Evolutionary conservation across 2,888 invertebrate species (phyloP).

Genomic region (Merodon equestris): DNA sequence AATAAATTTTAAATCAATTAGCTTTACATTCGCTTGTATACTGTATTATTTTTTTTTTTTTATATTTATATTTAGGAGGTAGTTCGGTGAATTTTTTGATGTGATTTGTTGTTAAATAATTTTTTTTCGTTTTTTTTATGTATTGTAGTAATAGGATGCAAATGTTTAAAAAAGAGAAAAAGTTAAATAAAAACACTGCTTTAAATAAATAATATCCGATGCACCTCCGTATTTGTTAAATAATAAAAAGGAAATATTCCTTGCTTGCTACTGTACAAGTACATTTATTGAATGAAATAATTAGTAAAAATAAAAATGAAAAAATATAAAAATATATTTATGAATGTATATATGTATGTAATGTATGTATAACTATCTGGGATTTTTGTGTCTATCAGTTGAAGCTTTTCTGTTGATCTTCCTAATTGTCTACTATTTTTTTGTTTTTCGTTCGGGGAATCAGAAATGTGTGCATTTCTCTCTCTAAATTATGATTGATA

Average conservation of each 20-base stretch:
- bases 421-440: conserved; percentile 53
- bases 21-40: too few species aligned
- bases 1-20: conserved; percentile 33
- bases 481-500: conserved; percentile 21
- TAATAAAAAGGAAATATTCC: conserved; percentile 6
- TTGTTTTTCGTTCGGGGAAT: conserved; percentile 19
- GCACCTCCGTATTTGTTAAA: conserved; percentile 53
- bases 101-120: conserved; percentile 45
- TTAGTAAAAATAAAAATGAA: conserved; percentile 8
- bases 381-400: conserved; percentile 19
- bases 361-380: conserved; percentile 6
- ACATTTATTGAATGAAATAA: too few species aligned
- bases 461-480: conserved; percentile 28
- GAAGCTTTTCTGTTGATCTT: too few species aligned
- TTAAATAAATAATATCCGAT: conserved; percentile 51
- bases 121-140: too few species aligned
- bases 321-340: conserved; percentile 48
- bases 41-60: conserved; percentile 9
- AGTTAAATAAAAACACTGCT: conserved; percentile 2
- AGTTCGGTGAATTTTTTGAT: conserved; percentile 64
- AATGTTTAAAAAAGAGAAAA: conserved; percentile 4
- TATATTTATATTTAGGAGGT: conserved; percentile 55
- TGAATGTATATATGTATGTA: background rate
- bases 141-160: conserved; percentile 16
- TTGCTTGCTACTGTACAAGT: background rate